Base-by-base conservation (phyloP, 2,113 vertebrate species). In the Nannospalax galili region DNA sequence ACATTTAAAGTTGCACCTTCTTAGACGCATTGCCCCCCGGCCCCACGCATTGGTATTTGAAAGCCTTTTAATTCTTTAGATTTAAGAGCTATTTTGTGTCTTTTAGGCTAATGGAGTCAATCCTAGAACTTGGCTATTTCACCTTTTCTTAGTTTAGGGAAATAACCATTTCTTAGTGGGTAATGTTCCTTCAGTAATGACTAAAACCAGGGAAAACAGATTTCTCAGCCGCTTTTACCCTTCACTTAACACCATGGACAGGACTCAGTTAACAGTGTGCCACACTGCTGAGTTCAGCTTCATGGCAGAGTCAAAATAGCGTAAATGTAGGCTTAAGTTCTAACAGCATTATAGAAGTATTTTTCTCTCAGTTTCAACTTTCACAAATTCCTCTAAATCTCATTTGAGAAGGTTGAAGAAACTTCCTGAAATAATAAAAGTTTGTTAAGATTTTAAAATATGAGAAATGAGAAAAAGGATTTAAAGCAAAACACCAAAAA, bases 331-430 rank as follows among this genome's bases (percentile, higher is more conserved):
- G n/a, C 52, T 85, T 42, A 32, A 86, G 69, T 82, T 45, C 19
- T 52, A 81, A 70, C 70, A 14, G 52, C 17, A 75, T 26, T 81
- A 90, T 91, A 85, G 30, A 93, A n/a, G 3, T 35, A 73, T 74
- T 62, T 89, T 89, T 89, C n/a, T 85, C 72, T 82, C 58, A 84
- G 40, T 78, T 95, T 79, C 58, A 52, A 7, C 14, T 74, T 91
- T 67, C 45, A 62, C 58, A 94, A 73, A 70, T 70, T 62, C 12
- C 40, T 28, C 73, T 84, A 37, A 89, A 90, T 75, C 40, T 69
- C 24, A 30, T 37, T 80, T 62, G 35, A 85, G 30, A 77, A 84
- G 64, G 17, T 84, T 72, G 64, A 48, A 62, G 28, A 42, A 90
- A 40, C 40, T 88, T 82, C 40, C 30, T 94, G 14, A 30, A 86